These are phyloP conservation scores for Chaetodon trifasciatus DNA, from an alignment of 2,797 vertebrate genomes.

Conservation along the genomic window DNA sequence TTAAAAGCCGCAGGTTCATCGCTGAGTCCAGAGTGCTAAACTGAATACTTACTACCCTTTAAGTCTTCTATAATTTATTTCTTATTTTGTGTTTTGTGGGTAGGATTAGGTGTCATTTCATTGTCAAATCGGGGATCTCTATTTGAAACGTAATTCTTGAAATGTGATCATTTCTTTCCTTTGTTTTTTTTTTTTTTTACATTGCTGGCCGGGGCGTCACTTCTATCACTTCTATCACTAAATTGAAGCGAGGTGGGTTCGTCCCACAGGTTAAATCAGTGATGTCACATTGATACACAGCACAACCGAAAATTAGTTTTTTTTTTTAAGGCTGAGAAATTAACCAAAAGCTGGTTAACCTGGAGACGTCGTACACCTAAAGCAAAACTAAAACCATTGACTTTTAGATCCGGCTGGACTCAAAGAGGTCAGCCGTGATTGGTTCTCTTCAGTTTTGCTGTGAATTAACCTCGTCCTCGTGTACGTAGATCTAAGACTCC, in stretches of 20 bases:
- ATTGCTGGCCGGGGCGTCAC: not conserved
- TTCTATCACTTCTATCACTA: slow-evolving; percentile 10
- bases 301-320: not conserved
- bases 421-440: not conserved
- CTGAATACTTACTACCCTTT: slow-evolving; percentile 24
- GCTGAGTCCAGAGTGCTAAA: not conserved
- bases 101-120: slow-evolving; percentile 22
- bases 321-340: not conserved
- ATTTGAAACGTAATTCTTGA: slow-evolving; percentile 21
- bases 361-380: not conserved
- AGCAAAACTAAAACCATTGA: not conserved
- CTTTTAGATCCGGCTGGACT: not conserved
- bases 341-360: slow-evolving; percentile 12
- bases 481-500: not conserved
- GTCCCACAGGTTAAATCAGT: slow-evolving; percentile 26
- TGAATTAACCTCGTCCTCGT: not conserved
- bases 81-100: slow-evolving; percentile 30
- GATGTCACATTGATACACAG: slow-evolving; percentile 31
- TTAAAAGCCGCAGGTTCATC: slow-evolving; percentile 14
- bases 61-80: slow-evolving; percentile 50
- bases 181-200: not conserved
- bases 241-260: not conserved
- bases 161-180: not conserved
- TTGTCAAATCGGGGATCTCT: slow-evolving; percentile 13
- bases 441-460: not conserved